A percentile compares a stretch with the other conserved stretches of the same genome.
These are phyloP conservation scores for Hypothenemus hampei DNA, from an alignment of 1,140 invertebrate genomes.

Conservation along the genomic window DNA sequence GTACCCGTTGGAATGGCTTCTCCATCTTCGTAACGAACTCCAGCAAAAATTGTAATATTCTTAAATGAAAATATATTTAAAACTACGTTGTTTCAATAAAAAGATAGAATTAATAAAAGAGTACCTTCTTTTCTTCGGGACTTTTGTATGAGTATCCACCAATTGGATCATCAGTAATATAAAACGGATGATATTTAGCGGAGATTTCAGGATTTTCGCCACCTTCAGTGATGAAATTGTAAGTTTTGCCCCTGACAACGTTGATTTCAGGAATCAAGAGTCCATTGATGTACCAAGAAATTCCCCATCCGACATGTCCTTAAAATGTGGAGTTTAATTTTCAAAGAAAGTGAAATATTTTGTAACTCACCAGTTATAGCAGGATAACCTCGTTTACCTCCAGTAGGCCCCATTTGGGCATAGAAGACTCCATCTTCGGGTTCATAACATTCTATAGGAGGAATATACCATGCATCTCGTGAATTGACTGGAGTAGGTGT, in stretches of 20 bases:
- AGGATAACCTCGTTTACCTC: constrained; percentile 78
- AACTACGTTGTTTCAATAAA: neutral
- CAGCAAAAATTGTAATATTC: constrained; percentile 77
- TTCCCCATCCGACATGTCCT: constrained; percentile 90
- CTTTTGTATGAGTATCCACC: constrained; percentile 86
- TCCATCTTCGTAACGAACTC: constrained; percentile 62
- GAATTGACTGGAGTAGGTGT: constrained; percentile 57
- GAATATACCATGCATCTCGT: constrained; percentile 73
- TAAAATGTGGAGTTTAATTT: neutral
- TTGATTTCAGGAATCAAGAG: constrained; percentile 89
- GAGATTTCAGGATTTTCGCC: constrained; percentile 72
- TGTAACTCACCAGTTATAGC: constrained; percentile 69
- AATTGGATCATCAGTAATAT: constrained; percentile 88
- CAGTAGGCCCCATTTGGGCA: constrained; percentile 86
- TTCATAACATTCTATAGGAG: constrained; percentile 81
- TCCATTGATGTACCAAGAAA: constrained; percentile 95
- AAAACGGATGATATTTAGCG: constrained; percentile 89
- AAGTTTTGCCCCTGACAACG: constrained; percentile 82
- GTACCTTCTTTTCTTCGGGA: constrained; percentile 73
- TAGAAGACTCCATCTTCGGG: constrained; percentile 86
- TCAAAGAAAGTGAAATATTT: neutral
- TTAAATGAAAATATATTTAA: no score
- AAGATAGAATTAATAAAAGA: constrained; percentile 5
- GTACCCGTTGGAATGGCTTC: constrained; percentile 64
- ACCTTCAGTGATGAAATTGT: constrained; percentile 87